Evolutionary conservation across 2,888 invertebrate genomes (phyloP).

Genomic region (Harmothoe impar): DNA sequence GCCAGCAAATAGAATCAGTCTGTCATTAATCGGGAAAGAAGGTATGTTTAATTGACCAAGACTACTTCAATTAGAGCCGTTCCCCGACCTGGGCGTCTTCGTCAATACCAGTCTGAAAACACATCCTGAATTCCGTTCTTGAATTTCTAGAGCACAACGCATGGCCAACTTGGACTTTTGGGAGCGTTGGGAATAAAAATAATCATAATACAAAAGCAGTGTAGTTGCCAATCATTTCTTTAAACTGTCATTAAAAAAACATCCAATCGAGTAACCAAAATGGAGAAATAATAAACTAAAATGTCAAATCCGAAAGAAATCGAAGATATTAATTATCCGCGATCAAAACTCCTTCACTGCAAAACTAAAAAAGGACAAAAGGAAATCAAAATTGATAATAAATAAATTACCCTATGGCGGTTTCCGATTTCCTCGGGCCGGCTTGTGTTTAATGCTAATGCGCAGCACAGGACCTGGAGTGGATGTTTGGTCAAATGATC

Average conservation of each 20-base stretch:
- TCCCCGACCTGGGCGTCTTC: neutral
- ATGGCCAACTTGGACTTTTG: too few species aligned
- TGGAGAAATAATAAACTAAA: too few species aligned
- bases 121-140: neutral
- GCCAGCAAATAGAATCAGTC: neutral
- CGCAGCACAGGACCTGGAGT: neutral
- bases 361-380: neutral
- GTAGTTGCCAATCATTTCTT: too few species aligned
- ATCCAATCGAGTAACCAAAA: neutral
- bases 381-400: neutral
- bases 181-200: too few species aligned
- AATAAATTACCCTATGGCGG: neutral
- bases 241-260: too few species aligned
- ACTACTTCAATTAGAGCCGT: neutral
- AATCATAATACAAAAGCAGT: too few species aligned
- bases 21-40: neutral
- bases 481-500: constrained; percentile 29
- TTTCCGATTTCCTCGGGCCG: neutral
- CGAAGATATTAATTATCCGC: neutral
- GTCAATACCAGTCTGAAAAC: neutral
- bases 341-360: neutral
- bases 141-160: too few species aligned
- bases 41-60: neutral
- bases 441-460: neutral
- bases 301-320: neutral